These are phyloP conservation scores for Theretra japonica DNA, from an alignment of 2,888 invertebrate genomes.

Conservation along the genomic window DNA sequence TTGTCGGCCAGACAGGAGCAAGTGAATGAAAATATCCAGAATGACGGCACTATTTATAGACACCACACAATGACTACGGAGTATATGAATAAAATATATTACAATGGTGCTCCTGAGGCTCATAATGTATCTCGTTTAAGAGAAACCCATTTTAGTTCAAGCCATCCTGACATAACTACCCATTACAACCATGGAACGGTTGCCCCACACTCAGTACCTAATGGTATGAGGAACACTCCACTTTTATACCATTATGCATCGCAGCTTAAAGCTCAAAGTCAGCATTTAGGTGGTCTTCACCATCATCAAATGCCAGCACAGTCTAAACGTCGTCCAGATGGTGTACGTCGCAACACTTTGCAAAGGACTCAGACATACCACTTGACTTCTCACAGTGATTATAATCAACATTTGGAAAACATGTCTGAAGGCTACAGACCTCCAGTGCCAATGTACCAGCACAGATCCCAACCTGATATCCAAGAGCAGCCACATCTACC, in stretches of 20 bases:
- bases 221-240: conserved; percentile 70
- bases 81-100: conserved; percentile 77
- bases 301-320: conserved; percentile 70
- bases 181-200: conserved; percentile 68
- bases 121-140: conserved; percentile 73
- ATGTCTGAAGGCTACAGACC: conserved; percentile 67
- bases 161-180: conserved; percentile 80
- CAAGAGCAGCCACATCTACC: conserved; percentile 70
- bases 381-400: conserved; percentile 80
- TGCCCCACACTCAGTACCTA: conserved; percentile 61
- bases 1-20: conserved; percentile 68
- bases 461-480: conserved; percentile 75
- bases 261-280: conserved; percentile 78
- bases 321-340: conserved; percentile 68
- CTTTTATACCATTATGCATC: conserved; percentile 81
- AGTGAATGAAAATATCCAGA: conserved; percentile 63
- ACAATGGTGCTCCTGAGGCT: conserved; percentile 68
- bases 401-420: conserved; percentile 77
- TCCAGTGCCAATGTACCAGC: conserved; percentile 66
- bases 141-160: conserved; percentile 81
- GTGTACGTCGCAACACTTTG: conserved; percentile 72
- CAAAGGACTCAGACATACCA: conserved; percentile 82
- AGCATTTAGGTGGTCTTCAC: conserved; percentile 73
- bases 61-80: conserved; percentile 79
- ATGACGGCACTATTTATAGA: conserved; percentile 66